Base-by-base conservation (phyloP, 2,113 vertebrate genomes). In the Scomber japonicus region DNA sequence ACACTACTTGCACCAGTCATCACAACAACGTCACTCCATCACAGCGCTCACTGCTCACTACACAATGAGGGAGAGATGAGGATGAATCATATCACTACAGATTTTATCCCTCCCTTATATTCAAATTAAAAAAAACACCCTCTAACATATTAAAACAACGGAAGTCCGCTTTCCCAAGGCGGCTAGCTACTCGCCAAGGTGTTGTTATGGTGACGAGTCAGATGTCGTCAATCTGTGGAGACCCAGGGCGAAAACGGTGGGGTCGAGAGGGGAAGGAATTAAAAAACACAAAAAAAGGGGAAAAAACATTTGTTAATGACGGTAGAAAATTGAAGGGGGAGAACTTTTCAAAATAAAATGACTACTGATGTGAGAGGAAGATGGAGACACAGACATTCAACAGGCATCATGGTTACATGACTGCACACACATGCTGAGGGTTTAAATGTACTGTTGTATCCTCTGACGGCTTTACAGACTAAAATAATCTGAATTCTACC, bases 151-250 rank as follows among this genome's bases (percentile, higher is more conserved):
- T 19, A 69, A 71, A 68, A 71, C 54, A 69, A 75, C 16, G 1
- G 54, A 3, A 11, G 56, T 73, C 73, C 55, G 83, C 76, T 88
- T 76, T 81, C 71, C 81, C 86, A 65, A 50, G 81, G 75, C 81
- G 75, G 84, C 68, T 88, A 90, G 80, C 88, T 93, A 95, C 94
- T 93, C 94, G 94, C 93, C 94, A 66, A 90, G 87, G 83, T 75
- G 85, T 88, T 56, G 84, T 85, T 85, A 86, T 45, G 85, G 73
- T 49, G 84, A 86, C 79, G 51, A 56, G 72, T 94, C 94, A 90
- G 88, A 91, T 78, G 92, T 85, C 89, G 72, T 94, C 91, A 16
- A 80, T 92, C 93, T 94, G 92, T 9, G 73, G 84, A 85, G 86
- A 83, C 79, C 83, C 85, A 16, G 68, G 63, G 64, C 19, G 50